Evolutionary conservation across 30 jellyfish, hydroid and myxozoan species (phyloP).

Genomic region (Cassiopea andromeda): DNA sequence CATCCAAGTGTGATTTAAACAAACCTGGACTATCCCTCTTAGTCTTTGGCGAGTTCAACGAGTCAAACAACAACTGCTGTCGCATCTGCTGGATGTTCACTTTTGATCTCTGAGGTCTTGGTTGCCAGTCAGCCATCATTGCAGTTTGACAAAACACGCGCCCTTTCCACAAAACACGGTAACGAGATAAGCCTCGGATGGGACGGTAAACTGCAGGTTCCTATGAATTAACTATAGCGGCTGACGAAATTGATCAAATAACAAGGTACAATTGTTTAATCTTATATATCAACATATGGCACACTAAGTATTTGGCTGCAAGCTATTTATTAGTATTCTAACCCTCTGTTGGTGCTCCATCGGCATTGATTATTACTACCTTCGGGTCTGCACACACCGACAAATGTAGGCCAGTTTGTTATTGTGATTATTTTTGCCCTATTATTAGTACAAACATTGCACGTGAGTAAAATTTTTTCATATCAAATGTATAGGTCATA

Average conservation of each 20-base stretch:
- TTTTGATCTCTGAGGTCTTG: background rate
- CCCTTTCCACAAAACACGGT: background rate
- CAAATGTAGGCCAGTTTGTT: no score
- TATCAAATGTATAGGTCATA: background rate
- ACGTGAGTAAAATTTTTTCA: background rate
- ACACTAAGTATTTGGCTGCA: no score
- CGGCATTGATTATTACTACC: no score
- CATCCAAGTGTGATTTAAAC: background rate
- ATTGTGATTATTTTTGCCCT: no score
- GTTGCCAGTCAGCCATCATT: background rate
- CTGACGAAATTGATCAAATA: background rate
- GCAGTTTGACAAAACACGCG: background rate
- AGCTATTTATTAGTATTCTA: no score
- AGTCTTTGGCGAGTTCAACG: constrained; percentile 19
- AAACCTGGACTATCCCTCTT: constrained; percentile 17
- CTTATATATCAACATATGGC: background rate
- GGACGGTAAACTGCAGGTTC: background rate
- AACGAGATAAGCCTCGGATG: background rate
- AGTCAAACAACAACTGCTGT: constrained; percentile 31
- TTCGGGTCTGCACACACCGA: no score
- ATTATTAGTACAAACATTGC: background rate
- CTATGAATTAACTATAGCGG: background rate
- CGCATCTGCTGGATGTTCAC: constrained; percentile 41
- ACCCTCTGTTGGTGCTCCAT: no score
- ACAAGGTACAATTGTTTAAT: background rate